Conservation (phyloP, 2,113 vertebrate species). For the Pipa parva region DNA sequence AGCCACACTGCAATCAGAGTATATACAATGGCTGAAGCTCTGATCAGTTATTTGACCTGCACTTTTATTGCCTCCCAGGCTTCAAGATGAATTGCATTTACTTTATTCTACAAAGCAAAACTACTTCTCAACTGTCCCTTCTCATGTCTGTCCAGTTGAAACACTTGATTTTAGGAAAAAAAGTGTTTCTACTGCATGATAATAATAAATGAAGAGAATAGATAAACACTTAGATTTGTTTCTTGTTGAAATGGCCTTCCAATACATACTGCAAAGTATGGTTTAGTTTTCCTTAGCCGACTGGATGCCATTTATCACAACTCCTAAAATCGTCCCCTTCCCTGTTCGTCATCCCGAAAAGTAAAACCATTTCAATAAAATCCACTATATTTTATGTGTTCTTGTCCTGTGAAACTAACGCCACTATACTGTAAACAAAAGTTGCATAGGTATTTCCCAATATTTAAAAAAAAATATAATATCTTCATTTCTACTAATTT, state of each 20-base stretch:
- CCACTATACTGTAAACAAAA: too few species aligned
- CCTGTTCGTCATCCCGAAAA: too few species aligned
- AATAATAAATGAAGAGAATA: conserved; percentile 34
- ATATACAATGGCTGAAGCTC: background rate
- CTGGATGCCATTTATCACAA: too few species aligned
- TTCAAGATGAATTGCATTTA: conserved; percentile 19
- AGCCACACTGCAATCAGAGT: background rate
- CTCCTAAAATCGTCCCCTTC: too few species aligned
- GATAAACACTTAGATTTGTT: conserved; percentile 22
- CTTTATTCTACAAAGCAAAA: conserved; percentile 13
- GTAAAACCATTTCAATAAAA: too few species aligned
- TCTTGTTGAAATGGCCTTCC: background rate
- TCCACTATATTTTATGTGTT: too few species aligned
- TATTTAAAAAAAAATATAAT: too few species aligned
- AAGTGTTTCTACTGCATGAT: conserved; percentile 42
- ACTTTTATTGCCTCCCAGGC: conserved; percentile 13
- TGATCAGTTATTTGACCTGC: conserved; percentile 3
- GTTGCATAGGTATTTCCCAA: too few species aligned
- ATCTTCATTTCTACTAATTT: too few species aligned
- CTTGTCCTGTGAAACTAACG: too few species aligned
- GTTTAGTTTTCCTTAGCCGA: too few species aligned
- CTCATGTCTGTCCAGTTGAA: background rate
- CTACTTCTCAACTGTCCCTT: conserved; percentile 8
- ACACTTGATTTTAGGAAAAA: conserved; percentile 23
- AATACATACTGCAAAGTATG: background rate